Conservation (phyloP, 1,140 invertebrate genomes). For the Ips typographus region DNA sequence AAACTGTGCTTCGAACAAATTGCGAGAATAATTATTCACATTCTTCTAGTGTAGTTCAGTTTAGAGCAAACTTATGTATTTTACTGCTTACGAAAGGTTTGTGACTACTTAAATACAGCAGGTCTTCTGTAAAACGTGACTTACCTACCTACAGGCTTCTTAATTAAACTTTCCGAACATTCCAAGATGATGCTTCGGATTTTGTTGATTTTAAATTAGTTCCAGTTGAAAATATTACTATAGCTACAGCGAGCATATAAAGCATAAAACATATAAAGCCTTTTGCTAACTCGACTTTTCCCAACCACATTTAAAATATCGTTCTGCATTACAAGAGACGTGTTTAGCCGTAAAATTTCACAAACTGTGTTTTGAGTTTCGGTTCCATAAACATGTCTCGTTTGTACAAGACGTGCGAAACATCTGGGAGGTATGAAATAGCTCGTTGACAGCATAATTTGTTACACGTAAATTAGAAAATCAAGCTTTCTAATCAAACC, state of each 20-base stretch:
- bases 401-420: slow-evolving; percentile 18
- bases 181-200: too few species aligned
- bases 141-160: slow-evolving; percentile 8
- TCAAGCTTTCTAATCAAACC: too few species aligned
- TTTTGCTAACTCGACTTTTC: slow-evolving; percentile 5
- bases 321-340: slow-evolving; percentile 6
- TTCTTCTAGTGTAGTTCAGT: too few species aligned
- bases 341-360: slow-evolving; percentile 17
- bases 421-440: slow-evolving; percentile 20
- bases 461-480: too few species aligned
- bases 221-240: neutral
- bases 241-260: neutral
- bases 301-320: slow-evolving; percentile 15
- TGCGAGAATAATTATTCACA: too few species aligned
- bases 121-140: slow-evolving; percentile 12
- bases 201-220: neutral
- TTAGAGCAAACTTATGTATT: too few species aligned
- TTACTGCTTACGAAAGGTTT: neutral
- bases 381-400: slow-evolving; percentile 22
- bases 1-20: too few species aligned
- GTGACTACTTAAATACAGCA: slow-evolving; percentile 9
- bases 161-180: slow-evolving; percentile 3
- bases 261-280: slow-evolving; percentile 1
- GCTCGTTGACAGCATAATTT: neutral
- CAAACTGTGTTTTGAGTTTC: slow-evolving; percentile 20